Base-by-base conservation (phyloP, 2,888 invertebrate species). In the Patella depressa region DNA sequence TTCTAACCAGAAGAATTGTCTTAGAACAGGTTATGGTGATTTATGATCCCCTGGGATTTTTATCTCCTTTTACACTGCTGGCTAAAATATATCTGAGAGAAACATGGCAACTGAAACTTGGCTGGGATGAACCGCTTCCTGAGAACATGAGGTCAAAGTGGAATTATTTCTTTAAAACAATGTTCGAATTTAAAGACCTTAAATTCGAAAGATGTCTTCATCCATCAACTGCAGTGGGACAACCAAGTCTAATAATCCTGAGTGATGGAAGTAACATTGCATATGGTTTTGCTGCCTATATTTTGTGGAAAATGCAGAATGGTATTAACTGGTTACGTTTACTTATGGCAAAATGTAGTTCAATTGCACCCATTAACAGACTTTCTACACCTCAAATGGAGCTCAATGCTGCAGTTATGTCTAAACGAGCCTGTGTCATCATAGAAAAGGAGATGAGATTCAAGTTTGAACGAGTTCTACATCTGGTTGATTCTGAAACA, bases 221-320 rank as follows among this genome's bases (percentile, higher is more conserved):
- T 15, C 76, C 76, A 59, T 7, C 5, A 72, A 11, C 24, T 57
- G 59, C 53, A 14, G 24, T 73, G 29, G 73, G 76, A 1, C 53
- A 54, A 7, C 76, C 76, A 54, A 57, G 54, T 72, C 65, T 76
- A 2, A 73, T 72, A 4, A 76, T 76, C 15, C 45, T 76, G 29
- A 45, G 45, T 59, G 76, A 76, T 53, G 72, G 72, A 15, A 65
- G 53, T 19, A 53, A 72, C 17, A 9, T 17, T 53, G 72, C 76
- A 34, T 76, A 65, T 72, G 76, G 76, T 57, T 72, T 59, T 76
- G 65, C 72, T 15, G 72, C 76, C 7, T 76, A 76, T 53, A 76
- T 75, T 45, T 7, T 72, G 59, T 76, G 76, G 73, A 76, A 19
- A 9, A 9, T 72, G 14, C 17, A 57, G n/a, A 19, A 72, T 72